These are phyloP conservation scores for Monomorium pharaonis DNA, from an alignment of 1,140 invertebrate genomes.

Conservation along the genomic window DNA sequence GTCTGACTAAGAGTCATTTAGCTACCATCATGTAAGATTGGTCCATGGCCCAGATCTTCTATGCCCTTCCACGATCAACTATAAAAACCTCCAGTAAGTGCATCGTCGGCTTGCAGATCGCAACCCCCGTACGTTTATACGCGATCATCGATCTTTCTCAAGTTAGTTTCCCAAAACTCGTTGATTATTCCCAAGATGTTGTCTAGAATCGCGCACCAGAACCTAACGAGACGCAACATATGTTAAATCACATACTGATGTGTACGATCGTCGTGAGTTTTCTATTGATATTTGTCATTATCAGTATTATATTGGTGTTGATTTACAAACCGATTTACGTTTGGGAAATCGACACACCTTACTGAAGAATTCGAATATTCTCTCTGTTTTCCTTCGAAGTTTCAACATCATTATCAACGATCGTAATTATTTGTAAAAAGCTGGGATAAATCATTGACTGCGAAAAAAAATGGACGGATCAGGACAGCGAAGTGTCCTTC, in stretches of 20 bases:
- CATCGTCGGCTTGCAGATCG: conserved; percentile 71
- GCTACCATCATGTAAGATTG: conserved; percentile 54
- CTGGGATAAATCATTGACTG: not conserved
- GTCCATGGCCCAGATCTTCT: conserved; percentile 83
- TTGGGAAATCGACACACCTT: conserved; percentile 69
- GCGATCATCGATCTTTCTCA: not conserved
- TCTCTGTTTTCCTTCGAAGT: not conserved
- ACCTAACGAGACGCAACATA: not conserved
- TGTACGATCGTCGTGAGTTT: conserved; percentile 73
- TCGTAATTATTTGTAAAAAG: not conserved
- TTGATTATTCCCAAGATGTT: not conserved
- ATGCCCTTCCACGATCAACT: conserved; percentile 79
- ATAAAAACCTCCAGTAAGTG: conserved; percentile 77
- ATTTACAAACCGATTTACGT: conserved; percentile 76
- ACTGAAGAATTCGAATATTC: not conserved
- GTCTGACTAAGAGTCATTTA: conserved; percentile 72
- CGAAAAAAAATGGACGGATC: conserved; percentile 4
- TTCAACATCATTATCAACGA: not conserved
- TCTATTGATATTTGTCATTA: conserved; percentile 73
- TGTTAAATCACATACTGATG: conserved; percentile 63
- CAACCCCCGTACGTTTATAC: not conserved
- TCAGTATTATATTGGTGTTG: conserved; percentile 69
- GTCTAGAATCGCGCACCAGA: not conserved
- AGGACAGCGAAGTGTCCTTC: not conserved
- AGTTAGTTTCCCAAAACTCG: not conserved